Evolutionary conservation across 2,888 invertebrate species (phyloP), one percentile per base, ranked within the genome.

Genomic region (Ceramica pisi): DNA sequence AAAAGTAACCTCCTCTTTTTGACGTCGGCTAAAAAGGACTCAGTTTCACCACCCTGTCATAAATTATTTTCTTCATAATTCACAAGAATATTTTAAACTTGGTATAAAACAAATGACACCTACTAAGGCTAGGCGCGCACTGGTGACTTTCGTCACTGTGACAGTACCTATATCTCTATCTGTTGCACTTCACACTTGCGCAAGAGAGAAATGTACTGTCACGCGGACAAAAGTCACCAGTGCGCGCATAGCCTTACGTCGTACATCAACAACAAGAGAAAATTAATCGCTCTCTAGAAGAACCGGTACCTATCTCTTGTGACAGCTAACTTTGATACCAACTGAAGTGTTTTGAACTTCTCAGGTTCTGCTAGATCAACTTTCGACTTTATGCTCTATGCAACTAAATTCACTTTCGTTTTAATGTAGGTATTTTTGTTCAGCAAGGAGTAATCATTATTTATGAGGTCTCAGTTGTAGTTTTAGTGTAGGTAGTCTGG

Each of bases 371-470:
- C 14, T n/a, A 48, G 16, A 26, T 35, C 5, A 19, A 53, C 19
- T 62, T 65, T 51, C 21, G 46, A 62, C 64, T 41, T 51, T 67
- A 67, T 48, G 0, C 0, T 7, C 6, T 26, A 8, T 1, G 5
- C 0, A 4, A 41, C 50, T 51, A 16, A 51, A 38, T 23, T 51
- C 1, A 26, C n/a, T 73, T 61, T 76, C 16, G 8, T 23, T 57
- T 61, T 12, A 46, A 0, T 0, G 10, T n/a, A 19, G 14, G 12
- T 31, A 3, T 6, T 31, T 55, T 38, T 46, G 57, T 51, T 38
- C 21, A 48, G 16, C 23, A 46, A 67, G 41, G 31, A 60, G 35
- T 66, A 56, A 67, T 75, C 7, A 75, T 51, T 51, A 56, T 67
- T 62, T 67, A 67, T 31, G 31, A 31, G 31, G 31, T 31, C 31